Conservation (phyloP, 2,888 invertebrate species). For the Drosophila prostipennis region DNA sequence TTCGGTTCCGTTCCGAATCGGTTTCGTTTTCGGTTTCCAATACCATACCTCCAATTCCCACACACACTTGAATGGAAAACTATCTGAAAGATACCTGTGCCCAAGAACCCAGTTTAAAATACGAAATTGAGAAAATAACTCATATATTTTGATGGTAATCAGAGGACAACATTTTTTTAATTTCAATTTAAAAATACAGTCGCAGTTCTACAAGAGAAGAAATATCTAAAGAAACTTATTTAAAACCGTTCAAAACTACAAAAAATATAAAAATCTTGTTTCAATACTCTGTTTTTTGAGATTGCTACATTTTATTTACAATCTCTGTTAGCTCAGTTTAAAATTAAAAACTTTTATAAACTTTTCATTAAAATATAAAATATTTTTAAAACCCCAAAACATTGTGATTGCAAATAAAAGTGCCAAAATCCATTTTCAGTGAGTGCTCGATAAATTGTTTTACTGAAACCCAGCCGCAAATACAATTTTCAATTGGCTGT, state of each 20-base stretch:
- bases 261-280: neutral
- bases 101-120: slow-evolving; percentile 1
- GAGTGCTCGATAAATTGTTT: slow-evolving; percentile 30
- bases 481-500: slow-evolving; percentile 36
- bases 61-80: slow-evolving; percentile 2
- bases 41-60: slow-evolving; percentile 18
- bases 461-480: slow-evolving; percentile 18
- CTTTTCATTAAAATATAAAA: neutral
- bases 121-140: neutral
- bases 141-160: slow-evolving; percentile 6
- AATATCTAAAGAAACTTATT: too few relatives aligned
- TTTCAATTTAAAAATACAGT: neutral
- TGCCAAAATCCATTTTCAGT: slow-evolving; percentile 35
- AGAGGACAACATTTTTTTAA: slow-evolving; percentile 4
- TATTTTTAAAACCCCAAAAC: neutral
- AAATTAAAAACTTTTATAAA: neutral
- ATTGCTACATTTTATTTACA: neutral
- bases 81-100: slow-evolving; percentile 28
- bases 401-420: slow-evolving; percentile 2
- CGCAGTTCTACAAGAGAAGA: too few relatives aligned
- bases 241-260: too few relatives aligned
- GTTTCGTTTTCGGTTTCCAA: slow-evolving; percentile 23
- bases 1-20: slow-evolving; percentile 26
- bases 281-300: neutral
- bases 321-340: neutral